Conservation (phyloP, 1,140 invertebrate genomes). For the Ladona fulva region DNA sequence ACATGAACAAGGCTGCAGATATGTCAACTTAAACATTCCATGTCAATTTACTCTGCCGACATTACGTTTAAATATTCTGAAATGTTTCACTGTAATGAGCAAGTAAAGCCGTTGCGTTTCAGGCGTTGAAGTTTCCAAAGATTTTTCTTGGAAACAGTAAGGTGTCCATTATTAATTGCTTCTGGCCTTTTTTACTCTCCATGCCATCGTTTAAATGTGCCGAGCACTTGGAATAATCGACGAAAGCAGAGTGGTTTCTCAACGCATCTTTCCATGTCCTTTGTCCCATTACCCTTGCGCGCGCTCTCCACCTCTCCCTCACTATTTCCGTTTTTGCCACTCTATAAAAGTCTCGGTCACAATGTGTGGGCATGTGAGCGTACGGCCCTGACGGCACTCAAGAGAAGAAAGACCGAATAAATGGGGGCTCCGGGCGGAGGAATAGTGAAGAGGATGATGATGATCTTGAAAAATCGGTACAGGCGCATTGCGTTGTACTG, state of each 20-base stretch:
- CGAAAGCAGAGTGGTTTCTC: background rate
- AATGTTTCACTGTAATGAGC: too few relatives aligned
- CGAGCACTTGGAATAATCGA: too few relatives aligned
- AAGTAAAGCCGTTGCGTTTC: too few relatives aligned
- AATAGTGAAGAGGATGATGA: background rate
- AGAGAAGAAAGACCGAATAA: background rate
- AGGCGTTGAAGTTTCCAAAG: too few relatives aligned
- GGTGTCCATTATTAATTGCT: too few relatives aligned
- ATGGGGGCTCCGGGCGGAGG: background rate
- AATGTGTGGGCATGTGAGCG: background rate
- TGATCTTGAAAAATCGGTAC: slow-evolving; percentile 6
- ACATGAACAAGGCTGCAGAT: too few relatives aligned
- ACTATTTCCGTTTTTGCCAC: background rate
- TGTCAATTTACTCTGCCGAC: too few relatives aligned
- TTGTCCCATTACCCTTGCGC: background rate
- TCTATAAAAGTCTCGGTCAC: slow-evolving; percentile 1
- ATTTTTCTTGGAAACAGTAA: too few relatives aligned
- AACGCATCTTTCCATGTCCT: background rate
- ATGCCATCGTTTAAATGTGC: too few relatives aligned
- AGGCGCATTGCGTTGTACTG: background rate
- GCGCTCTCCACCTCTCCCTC: background rate
- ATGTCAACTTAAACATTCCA: too few relatives aligned
- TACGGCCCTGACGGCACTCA: background rate
- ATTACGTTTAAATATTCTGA: too few relatives aligned
- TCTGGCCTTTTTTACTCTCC: too few relatives aligned